These are phyloP conservation scores for Drosophila jambulina DNA, from an alignment of 1,140 invertebrate genomes.

Conservation along the genomic window DNA sequence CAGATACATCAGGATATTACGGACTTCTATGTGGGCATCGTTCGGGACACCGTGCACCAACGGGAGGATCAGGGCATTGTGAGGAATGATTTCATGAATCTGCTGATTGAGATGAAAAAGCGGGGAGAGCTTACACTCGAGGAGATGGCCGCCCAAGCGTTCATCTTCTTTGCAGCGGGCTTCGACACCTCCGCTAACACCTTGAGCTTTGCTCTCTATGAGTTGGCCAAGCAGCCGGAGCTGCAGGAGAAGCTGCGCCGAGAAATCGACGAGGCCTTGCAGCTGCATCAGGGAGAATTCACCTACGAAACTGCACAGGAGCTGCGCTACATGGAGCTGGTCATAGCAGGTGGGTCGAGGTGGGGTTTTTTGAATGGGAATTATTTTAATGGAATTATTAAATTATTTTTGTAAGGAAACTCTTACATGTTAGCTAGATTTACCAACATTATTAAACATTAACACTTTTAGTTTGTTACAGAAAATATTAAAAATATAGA, in stretches of 20 bases:
- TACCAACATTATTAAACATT: too few species aligned
- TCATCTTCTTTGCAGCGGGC: slow-evolving; percentile 87
- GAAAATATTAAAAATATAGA: background rate
- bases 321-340: slow-evolving; percentile 88
- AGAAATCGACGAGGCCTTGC: slow-evolving; percentile 86
- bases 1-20: slow-evolving; percentile 83
- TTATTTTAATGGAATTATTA: background rate
- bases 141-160: slow-evolving; percentile 82
- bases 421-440: background rate
- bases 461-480: background rate
- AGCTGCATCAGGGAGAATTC: slow-evolving; percentile 70
- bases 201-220: slow-evolving; percentile 86
- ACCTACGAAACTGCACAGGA: slow-evolving; percentile 86
- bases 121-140: slow-evolving; percentile 60
- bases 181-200: slow-evolving; percentile 88
- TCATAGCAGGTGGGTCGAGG: slow-evolving; percentile 72
- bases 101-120: slow-evolving; percentile 85
- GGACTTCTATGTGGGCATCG: slow-evolving; percentile 86
- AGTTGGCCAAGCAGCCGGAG: slow-evolving; percentile 87
- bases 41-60: slow-evolving; percentile 85
- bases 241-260: slow-evolving; percentile 87
- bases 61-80: slow-evolving; percentile 85
- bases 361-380: background rate
- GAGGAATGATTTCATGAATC: slow-evolving; percentile 87
- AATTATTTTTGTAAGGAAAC: background rate